These are phyloP conservation scores for Acinonyx jubatus DNA, from an alignment of 2,113 vertebrate genomes.

Conservation along the genomic window DNA sequence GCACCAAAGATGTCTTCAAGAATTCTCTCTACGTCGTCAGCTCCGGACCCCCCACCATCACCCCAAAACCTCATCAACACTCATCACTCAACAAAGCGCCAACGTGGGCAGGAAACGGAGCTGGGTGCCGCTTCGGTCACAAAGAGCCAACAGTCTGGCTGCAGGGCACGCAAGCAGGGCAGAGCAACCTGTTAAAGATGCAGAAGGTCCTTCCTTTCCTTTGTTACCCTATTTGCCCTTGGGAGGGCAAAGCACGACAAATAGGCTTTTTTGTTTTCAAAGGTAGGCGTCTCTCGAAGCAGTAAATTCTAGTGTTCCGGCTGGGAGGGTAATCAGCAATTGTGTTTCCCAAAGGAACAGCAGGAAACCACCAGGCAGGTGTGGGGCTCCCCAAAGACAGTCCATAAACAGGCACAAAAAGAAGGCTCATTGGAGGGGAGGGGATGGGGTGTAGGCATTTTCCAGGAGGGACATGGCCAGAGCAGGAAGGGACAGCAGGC, in stretches of 20 bases:
- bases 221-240: too few relatives aligned
- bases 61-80: too few relatives aligned
- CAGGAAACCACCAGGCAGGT: background rate
- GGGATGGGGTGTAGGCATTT: fast-evolving
- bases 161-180: background rate
- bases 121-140: background rate
- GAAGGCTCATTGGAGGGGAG: background rate
- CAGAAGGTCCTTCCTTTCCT: background rate
- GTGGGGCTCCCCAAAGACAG: background rate
- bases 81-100: background rate
- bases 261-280: background rate
- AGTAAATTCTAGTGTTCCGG: background rate
- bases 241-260: background rate
- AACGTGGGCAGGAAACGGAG: background rate
- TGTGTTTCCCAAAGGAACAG: background rate
- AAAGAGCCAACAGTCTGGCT: background rate
- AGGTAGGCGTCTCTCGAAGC: background rate
- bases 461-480: fast-evolving
- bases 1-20: too few relatives aligned
- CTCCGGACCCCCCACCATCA: too few relatives aligned
- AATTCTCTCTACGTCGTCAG: too few relatives aligned
- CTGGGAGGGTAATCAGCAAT: background rate
- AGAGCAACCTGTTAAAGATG: background rate
- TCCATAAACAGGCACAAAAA: background rate
- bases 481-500: background rate